Conservation (phyloP, 2,888 invertebrate genomes). For the Heterodera filipjevi region DNA sequence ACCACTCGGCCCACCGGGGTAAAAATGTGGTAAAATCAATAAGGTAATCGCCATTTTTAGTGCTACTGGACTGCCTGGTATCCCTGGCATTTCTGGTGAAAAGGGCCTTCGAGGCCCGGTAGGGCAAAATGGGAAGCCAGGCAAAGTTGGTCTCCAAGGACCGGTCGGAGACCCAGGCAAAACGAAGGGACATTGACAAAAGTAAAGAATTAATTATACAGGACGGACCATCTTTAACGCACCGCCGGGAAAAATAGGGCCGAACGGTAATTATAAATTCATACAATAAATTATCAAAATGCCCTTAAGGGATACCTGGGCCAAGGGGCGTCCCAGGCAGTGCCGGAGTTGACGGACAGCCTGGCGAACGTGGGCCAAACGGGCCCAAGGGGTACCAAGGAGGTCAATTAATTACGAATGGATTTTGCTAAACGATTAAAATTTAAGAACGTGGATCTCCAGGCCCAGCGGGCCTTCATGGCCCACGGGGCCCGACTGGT, state of each 20-base stretch:
- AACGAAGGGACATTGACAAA: background rate
- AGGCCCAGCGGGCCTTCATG: constrained; percentile 27
- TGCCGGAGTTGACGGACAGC: constrained; percentile 30
- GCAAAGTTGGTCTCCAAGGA: background rate
- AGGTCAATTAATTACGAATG: background rate
- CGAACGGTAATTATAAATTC: constrained; percentile 10
- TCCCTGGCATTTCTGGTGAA: constrained; percentile 17
- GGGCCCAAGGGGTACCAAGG: constrained; percentile 24
- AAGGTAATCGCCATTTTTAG: constrained; percentile 10
- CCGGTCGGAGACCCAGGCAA: constrained; percentile 17
- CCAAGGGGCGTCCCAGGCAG: constrained; percentile 22
- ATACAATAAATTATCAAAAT: background rate
- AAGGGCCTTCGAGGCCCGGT: background rate
- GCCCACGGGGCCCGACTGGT: constrained; percentile 20
- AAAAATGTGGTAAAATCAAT: background rate
- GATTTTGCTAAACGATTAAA: background rate
- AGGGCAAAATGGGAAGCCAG: background rate
- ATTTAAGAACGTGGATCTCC: constrained; percentile 18
- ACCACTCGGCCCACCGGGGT: constrained; percentile 25
- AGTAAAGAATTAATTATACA: background rate
- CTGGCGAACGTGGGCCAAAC: constrained; percentile 20
- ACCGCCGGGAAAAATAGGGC: constrained; percentile 19
- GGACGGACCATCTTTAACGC: constrained; percentile 8
- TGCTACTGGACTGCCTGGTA: constrained; percentile 22
- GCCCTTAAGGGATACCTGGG: background rate